Conservation (phyloP, 2,113 vertebrate species). For the Hucho hucho region DNA sequence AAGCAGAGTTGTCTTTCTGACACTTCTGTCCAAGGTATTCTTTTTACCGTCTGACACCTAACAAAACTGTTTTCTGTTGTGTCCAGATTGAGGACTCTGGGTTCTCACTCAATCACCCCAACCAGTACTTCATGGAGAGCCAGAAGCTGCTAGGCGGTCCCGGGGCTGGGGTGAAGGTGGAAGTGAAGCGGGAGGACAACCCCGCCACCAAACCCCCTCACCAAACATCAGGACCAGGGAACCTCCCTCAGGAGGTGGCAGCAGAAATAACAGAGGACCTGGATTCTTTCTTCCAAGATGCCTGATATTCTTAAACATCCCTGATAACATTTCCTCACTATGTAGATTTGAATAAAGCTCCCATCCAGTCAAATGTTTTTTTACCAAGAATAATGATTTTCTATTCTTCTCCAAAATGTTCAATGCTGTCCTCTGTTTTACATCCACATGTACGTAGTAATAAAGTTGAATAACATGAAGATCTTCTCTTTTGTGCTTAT, state of each 20-base stretch:
- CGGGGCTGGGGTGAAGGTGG: constrained; percentile 64
- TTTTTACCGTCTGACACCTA: neutral
- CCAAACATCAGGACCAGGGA: constrained; percentile 41
- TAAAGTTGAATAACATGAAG: neutral
- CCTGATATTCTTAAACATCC: constrained; percentile 37
- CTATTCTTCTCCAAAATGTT: neutral
- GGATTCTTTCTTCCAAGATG: constrained; percentile 79
- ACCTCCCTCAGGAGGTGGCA: constrained; percentile 39
- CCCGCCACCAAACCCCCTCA: constrained; percentile 38
- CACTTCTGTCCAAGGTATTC: neutral
- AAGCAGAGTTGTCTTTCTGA: neutral
- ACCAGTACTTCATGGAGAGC: constrained; percentile 96
- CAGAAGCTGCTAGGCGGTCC: constrained; percentile 62
- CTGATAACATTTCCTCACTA: neutral
- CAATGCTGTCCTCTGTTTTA: neutral
- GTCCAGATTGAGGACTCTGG: constrained; percentile 83
- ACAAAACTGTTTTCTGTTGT: constrained; percentile 27
- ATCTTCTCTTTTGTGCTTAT: neutral
- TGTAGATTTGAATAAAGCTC: neutral
- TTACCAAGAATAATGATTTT: neutral
- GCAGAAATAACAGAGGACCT: constrained; percentile 77
- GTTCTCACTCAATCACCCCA: constrained; percentile 94
- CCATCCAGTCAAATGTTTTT: neutral
- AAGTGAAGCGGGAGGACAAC: constrained; percentile 84
- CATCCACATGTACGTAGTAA: neutral